Base-by-base conservation (phyloP, 2,113 vertebrate species). In the Caloenas nicobarica region DNA sequence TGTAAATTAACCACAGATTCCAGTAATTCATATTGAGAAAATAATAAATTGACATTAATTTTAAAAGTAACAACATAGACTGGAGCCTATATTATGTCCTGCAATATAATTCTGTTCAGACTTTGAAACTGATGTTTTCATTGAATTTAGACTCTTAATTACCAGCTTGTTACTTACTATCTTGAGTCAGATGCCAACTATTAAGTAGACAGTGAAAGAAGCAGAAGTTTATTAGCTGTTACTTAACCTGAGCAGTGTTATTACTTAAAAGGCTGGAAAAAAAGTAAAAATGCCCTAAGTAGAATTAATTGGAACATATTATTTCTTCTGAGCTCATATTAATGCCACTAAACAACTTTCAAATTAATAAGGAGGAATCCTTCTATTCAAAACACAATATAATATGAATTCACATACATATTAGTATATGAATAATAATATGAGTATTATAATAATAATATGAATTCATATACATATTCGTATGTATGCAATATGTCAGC, bases 231-330 rank as follows among this genome's bases (percentile, higher is more conserved):
- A 86, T 87, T 94, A 70, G 57, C 56, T 81, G 80, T 81, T 95
- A 86, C 50, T 97, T 96, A 94, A 91, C 84, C 50, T 93, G 48
- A 97, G n/a, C 33, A 95, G 48, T 91, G 71, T n/a, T 93, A 78
- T 78, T 94, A 79, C 70, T 96, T 88, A 83, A 80, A 95, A 89
- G 28, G 46, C 34, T 88, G 13, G 22, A 16, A 34, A 76, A 86
- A 28, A 86, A 77, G 71, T 51, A 91, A 44, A 26, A 97, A 48
- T 95, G 64, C 10, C 11, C 28, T 91, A 86, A 88, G 80, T 89
- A 40, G 15, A 89, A 96, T 96, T 96, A 92, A 96, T 72, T 93
- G 64, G 76, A 95, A 91, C 46, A 57, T 23, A 42, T 36, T 97
- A 66, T 93, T 81, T 93, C 22, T 57, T 70, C 87, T 94, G 56